Percentiles rank a stretch among this genome's conserved stretches.
These are phyloP conservation scores for Mythimna albipuncta DNA, from an alignment of 2,888 invertebrate genomes.

Conservation along the genomic window DNA sequence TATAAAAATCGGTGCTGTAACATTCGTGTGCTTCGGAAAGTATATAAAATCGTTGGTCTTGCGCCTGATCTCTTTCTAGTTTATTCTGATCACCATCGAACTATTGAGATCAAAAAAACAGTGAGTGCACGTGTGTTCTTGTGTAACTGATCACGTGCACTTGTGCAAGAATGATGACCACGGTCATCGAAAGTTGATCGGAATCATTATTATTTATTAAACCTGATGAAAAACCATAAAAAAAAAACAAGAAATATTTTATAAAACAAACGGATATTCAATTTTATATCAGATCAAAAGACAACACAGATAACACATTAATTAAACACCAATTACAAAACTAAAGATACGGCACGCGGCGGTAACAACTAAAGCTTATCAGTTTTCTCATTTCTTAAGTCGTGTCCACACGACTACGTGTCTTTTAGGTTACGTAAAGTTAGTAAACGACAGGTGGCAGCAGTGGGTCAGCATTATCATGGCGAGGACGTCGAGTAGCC, in stretches of 20 bases:
- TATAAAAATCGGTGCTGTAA: too few relatives aligned
- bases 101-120: too few relatives aligned
- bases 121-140: too few relatives aligned
- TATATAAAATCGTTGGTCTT: too few relatives aligned
- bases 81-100: too few relatives aligned
- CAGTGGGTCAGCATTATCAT: constrained; percentile 72
- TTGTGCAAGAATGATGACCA: too few relatives aligned
- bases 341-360: constrained; percentile 62
- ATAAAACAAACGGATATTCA: not conserved
- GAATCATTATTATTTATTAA: too few relatives aligned
- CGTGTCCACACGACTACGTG: constrained; percentile 63
- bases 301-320: constrained; percentile 1
- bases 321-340: constrained; percentile 36
- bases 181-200: too few relatives aligned
- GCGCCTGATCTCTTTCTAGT: too few relatives aligned
- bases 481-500: constrained; percentile 76
- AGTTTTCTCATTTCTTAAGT: constrained; percentile 63
- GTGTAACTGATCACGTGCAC: too few relatives aligned
- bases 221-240: too few relatives aligned
- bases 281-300: constrained; percentile 7
- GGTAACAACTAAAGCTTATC: constrained; percentile 59
- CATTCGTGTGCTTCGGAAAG: too few relatives aligned
- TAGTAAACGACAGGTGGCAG: constrained; percentile 64
- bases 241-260: not conserved
- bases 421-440: constrained; percentile 70